phyloP scores from a whole-genome alignment of 2,113 vertebrate genomes.

The Brienomyrus longianalis region DNA sequence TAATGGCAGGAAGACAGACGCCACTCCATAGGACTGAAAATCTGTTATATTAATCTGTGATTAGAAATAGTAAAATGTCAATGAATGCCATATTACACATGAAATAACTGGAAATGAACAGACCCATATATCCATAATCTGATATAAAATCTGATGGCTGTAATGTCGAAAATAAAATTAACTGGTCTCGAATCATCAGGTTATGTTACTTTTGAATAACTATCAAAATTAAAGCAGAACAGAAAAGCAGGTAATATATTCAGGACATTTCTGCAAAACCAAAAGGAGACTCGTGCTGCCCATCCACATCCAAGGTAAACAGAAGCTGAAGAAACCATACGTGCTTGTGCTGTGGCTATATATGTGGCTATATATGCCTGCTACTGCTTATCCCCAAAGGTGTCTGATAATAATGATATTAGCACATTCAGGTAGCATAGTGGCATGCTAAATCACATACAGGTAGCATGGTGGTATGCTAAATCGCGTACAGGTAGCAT shows the following conservation, averaged over 20 bases:
- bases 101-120: background rate
- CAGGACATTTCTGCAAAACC: background rate
- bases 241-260: background rate
- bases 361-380: background rate
- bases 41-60: background rate
- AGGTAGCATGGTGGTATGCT: background rate
- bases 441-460: background rate
- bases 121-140: background rate
- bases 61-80: background rate
- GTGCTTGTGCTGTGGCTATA: background rate
- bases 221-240: background rate
- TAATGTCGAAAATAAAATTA: background rate
- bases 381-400: background rate
- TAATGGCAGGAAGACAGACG: background rate
- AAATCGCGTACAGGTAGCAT: background rate
- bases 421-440: background rate
- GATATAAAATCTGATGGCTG: background rate
- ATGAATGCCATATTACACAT: background rate
- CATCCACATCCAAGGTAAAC: background rate
- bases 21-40: background rate
- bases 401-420: background rate
- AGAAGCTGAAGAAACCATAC: background rate
- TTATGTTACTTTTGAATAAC: background rate
- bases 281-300: background rate
- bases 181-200: background rate